Conservation (phyloP, 2,888 invertebrate genomes). For the Galerucella calmariensis region DNA sequence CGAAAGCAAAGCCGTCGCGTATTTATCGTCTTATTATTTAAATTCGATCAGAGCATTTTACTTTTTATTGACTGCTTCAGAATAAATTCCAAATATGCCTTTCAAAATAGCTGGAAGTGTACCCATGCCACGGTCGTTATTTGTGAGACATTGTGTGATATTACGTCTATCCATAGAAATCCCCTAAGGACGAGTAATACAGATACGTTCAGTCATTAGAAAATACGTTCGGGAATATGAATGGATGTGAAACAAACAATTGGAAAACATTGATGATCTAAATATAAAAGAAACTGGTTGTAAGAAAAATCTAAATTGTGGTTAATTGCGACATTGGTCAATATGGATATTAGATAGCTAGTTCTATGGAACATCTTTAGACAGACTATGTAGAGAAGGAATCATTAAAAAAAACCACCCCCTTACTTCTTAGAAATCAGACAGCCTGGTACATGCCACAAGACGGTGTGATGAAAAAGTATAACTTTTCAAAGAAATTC, state of each 20-base stretch:
- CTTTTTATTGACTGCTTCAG: conserved; percentile 45
- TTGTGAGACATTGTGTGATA: conserved; percentile 51
- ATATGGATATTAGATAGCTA: too few species aligned
- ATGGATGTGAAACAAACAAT: neutral
- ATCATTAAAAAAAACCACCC: too few species aligned
- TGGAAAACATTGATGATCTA: neutral
- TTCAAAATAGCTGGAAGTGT: conserved; percentile 18
- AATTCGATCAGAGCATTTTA: conserved; percentile 41
- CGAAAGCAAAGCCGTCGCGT: conserved; percentile 42
- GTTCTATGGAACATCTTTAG: too few species aligned
- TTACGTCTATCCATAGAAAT: conserved; percentile 53
- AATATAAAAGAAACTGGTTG: neutral
- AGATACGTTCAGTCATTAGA: neutral
- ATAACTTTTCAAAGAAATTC: too few species aligned
- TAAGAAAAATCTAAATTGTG: too few species aligned
- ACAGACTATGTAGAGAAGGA: too few species aligned
- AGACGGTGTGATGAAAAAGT: too few species aligned
- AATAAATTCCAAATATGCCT: conserved; percentile 51
- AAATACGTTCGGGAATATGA: conserved; percentile 2
- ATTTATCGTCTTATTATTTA: conserved; percentile 43
- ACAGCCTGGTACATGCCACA: too few species aligned
- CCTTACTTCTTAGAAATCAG: too few species aligned
- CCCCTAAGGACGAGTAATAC: conserved; percentile 4
- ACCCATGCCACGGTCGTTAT: conserved; percentile 51
- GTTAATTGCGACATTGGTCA: too few species aligned